Evolutionary conservation across 2,113 vertebrate genomes (phyloP).

Genomic region (Semnopithecus entellus): DNA sequence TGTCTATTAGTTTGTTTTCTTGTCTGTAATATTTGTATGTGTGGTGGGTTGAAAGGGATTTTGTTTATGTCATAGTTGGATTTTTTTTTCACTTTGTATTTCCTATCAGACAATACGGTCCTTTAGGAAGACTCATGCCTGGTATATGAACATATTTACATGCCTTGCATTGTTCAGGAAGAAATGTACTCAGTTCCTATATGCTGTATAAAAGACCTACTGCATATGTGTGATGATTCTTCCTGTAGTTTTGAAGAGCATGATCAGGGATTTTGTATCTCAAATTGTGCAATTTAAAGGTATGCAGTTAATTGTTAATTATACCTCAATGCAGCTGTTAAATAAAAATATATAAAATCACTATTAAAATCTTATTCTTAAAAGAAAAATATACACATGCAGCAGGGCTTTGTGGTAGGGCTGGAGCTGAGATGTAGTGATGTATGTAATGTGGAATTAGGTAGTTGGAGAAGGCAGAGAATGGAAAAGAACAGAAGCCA

Average conservation of each 20-base stretch:
- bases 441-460: background rate
- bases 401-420: background rate
- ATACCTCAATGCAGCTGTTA: background rate
- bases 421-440: background rate
- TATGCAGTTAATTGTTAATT: background rate
- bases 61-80: background rate
- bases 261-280: background rate
- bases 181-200: background rate
- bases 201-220: background rate
- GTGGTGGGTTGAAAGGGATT: background rate
- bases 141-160: background rate
- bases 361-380: background rate
- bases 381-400: background rate
- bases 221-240: background rate
- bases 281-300: background rate
- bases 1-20: background rate
- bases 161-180: background rate
- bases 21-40: background rate
- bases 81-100: background rate
- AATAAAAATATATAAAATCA: background rate
- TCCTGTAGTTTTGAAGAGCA: background rate
- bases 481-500: conserved; percentile 47
- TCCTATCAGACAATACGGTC: background rate
- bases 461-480: background rate
- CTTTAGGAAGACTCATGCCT: background rate